Evolutionary conservation across 2,797 vertebrate genomes (phyloP).

Genomic region (Eulemur mongoz): DNA sequence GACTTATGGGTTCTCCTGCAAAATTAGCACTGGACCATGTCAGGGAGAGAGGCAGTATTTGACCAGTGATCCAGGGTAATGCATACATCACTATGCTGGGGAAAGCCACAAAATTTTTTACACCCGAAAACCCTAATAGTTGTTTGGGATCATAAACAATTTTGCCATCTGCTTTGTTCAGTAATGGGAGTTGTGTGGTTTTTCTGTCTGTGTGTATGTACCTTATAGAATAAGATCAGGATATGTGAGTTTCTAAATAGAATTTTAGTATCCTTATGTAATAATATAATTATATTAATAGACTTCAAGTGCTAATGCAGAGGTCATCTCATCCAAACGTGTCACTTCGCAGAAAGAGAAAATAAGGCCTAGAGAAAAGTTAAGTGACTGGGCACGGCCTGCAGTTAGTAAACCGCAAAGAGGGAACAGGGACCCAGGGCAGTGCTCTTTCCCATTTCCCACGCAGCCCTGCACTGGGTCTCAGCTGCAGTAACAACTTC

Average conservation of each 20-base stretch:
- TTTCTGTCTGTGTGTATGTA: not conserved
- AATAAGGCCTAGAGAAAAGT: not conserved
- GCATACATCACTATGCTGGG: not conserved
- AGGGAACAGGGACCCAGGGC: not conserved
- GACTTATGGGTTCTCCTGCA: not conserved
- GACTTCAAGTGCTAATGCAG: not conserved
- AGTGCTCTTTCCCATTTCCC: not conserved
- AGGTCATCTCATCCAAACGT: not conserved
- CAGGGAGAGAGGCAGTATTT: not conserved
- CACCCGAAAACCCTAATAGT: not conserved
- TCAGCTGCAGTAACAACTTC: not conserved
- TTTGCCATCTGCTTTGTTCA: not conserved
- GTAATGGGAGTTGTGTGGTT: not conserved
- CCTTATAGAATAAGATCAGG: not conserved
- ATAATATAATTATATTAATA: not conserved
- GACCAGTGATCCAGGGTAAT: not conserved
- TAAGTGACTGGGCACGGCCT: not conserved
- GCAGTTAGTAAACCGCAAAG: not conserved
- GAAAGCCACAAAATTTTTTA: not conserved
- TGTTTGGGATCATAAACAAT: not conserved
- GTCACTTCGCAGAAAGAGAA: not conserved
- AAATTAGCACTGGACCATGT: not conserved
- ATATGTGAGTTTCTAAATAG: not conserved
- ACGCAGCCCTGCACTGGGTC: not conserved
- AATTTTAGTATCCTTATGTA: not conserved